phyloP scores from a whole-genome alignment of 2,888 invertebrate species.

The Eucera pruinosa region DNA sequence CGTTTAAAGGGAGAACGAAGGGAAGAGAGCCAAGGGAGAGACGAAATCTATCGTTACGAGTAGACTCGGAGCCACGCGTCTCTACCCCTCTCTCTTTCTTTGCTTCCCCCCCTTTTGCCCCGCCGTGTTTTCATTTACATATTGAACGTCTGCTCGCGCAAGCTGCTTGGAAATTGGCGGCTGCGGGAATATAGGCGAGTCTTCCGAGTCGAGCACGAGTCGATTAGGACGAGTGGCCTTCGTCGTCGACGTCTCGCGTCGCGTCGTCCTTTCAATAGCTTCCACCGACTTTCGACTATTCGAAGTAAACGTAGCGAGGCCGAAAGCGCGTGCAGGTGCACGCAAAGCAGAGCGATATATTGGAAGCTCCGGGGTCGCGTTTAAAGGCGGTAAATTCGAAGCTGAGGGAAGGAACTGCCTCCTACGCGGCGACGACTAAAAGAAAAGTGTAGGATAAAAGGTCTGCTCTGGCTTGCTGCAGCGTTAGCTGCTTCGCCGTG shows the following conservation, averaged over 20 bases:
- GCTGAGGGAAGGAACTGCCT: not conserved
- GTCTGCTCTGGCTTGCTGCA: no score
- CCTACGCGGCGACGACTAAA: not conserved
- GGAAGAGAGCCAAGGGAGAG: constrained; percentile 9
- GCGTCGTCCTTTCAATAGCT: not conserved
- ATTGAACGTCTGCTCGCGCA: constrained; percentile 35
- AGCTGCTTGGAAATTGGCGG: constrained; percentile 37
- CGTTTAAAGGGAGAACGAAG: constrained; percentile 59
- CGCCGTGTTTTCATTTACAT: constrained; percentile 45
- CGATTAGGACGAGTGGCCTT: not conserved
- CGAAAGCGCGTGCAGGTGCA: no score
- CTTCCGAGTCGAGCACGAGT: not conserved
- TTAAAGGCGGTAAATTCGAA: not conserved
- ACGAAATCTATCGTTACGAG: constrained; percentile 54
- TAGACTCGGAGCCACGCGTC: constrained; percentile 12
- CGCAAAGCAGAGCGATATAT: not conserved
- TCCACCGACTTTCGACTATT: not conserved
- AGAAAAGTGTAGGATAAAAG: constrained; percentile 2
- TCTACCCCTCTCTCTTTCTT: not conserved
- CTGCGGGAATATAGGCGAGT: not conserved
- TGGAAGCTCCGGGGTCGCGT: no score
- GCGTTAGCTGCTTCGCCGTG: not conserved
- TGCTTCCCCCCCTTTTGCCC: not conserved
- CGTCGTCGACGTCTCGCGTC: no score
- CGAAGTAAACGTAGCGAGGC: not conserved